Conservation (phyloP, 1,140 invertebrate species). For the Drosophila serrata region DNA sequence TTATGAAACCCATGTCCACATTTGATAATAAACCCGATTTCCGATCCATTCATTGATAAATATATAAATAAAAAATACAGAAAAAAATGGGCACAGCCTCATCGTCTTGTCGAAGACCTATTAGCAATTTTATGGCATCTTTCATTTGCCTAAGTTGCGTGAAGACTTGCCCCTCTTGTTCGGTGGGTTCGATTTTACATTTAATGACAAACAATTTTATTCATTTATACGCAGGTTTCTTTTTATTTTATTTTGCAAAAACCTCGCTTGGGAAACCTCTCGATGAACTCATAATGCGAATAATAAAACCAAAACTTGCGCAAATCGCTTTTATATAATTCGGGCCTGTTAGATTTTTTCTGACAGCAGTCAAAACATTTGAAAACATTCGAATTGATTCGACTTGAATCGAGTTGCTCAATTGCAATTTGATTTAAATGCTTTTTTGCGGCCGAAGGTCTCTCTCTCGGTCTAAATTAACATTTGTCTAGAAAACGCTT, state of each 20-base stretch:
- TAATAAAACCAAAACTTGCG: conserved; percentile 49
- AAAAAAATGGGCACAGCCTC: conserved; percentile 58
- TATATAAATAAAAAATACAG: conserved; percentile 41
- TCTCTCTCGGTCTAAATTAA: conserved; percentile 54
- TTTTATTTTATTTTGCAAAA: conserved; percentile 15
- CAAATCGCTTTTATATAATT: conserved; percentile 71
- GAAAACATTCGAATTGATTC: conserved; percentile 31
- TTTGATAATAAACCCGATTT: conserved; percentile 63
- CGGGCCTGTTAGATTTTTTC: conserved; percentile 37
- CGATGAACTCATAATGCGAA: conserved; percentile 44
- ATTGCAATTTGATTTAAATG: conserved; percentile 63
- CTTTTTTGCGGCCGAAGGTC: conserved; percentile 44
- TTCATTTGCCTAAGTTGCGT: conserved; percentile 77
- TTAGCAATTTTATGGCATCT: conserved; percentile 76
- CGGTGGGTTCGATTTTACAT: conserved; percentile 22
- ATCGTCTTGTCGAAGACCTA: conserved; percentile 28
- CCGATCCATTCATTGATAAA: conserved; percentile 58
- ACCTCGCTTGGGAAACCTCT: conserved; percentile 32
- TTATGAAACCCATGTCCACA: conserved; percentile 62
- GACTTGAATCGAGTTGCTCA: conserved; percentile 36
- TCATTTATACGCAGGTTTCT: conserved; percentile 35
- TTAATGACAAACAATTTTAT: conserved; percentile 62
- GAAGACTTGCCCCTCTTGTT: conserved; percentile 22
- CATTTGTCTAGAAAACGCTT: conserved; percentile 55
- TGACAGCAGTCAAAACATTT: conserved; percentile 46